Evolutionary conservation across 2,797 vertebrate species (phyloP).

Genomic region (Valencia hispanica): DNA sequence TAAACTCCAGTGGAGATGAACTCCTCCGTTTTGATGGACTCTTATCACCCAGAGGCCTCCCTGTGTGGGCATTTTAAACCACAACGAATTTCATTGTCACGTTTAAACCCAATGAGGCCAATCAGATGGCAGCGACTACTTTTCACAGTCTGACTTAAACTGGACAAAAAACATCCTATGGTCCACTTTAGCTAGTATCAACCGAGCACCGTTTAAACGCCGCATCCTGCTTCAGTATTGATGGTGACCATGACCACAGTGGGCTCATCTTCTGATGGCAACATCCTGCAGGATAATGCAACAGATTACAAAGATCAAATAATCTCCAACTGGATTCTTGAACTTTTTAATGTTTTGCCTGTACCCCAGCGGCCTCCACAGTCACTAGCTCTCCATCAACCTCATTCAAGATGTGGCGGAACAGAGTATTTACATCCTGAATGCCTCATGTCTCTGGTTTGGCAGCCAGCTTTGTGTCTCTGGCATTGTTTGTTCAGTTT

Average conservation of each 20-base stretch:
- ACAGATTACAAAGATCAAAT: background rate
- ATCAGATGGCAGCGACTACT: background rate
- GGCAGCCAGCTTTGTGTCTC: no score
- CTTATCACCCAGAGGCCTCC: constrained; percentile 1
- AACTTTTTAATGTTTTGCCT: no score
- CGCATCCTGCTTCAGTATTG: background rate
- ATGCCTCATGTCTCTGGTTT: no score
- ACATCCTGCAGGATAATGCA: constrained; percentile 29
- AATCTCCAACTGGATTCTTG: no score
- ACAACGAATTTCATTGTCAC: constrained; percentile 11
- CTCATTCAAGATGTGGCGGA: no score
- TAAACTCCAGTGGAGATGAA: constrained; percentile 22
- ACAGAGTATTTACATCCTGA: no score
- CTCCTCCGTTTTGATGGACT: constrained; percentile 9
- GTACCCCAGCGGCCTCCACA: no score
- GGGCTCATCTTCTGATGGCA: constrained; percentile 41
- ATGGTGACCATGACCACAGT: background rate
- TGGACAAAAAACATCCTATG: no score
- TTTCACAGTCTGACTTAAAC: no score
- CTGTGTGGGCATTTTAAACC: constrained; percentile 8
- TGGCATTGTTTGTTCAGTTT: background rate
- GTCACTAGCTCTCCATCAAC: no score
- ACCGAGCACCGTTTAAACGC: background rate
- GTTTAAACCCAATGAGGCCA: background rate
- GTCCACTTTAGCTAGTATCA: background rate